phyloP scores from a whole-genome alignment of 2,113 vertebrate species.

The rabbit (Oryctolagus cuniculus) region mOryCun1.1 NC_091443.1:86284001-86284500 shows the following conservation, averaged over 20 bases:
- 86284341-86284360: neutral
- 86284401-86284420: neutral
- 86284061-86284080: neutral
- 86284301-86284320: neutral
- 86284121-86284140: neutral
- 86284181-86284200: constrained; percentile 11
- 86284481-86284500: neutral
- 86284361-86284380: neutral
- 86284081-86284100: neutral
- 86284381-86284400: neutral
- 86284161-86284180: neutral
- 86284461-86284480: neutral
- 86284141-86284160: neutral
- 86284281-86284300: neutral
- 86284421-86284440: neutral
- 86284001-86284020: constrained; percentile 25
- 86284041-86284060: constrained; percentile 14
- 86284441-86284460: neutral
- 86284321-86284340: neutral
- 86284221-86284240: neutral
- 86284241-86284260: constrained; percentile 16
- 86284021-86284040: neutral
- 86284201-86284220: neutral
- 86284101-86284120: neutral
- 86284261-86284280: neutral